Evolutionary conservation across 1,140 invertebrate genomes (phyloP).

Genomic region (Drosophila santomea): DNA sequence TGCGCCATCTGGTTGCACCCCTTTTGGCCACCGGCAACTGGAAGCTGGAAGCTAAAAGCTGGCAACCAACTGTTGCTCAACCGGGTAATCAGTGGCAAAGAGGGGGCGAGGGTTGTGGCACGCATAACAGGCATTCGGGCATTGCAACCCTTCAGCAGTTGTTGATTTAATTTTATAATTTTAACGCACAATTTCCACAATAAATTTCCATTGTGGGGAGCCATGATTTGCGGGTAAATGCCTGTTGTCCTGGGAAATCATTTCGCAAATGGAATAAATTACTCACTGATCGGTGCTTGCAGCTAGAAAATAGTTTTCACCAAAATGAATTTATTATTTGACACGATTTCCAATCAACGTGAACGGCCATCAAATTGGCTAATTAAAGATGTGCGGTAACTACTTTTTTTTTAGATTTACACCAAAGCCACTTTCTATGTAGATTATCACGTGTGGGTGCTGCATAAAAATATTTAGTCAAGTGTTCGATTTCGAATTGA

Average conservation of each 20-base stretch:
- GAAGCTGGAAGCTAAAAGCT: background rate
- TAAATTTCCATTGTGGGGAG: slow-evolving; percentile 16
- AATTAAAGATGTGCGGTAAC: slow-evolving; percentile 1
- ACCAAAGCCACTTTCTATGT: background rate
- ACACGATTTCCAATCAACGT: slow-evolving; percentile 12
- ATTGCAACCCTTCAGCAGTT: slow-evolving; percentile 41
- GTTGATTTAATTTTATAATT: slow-evolving; percentile 76
- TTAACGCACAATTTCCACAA: slow-evolving; percentile 65
- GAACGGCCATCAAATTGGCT: background rate
- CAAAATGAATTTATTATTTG: slow-evolving; percentile 15
- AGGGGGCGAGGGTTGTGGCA: slow-evolving; percentile 1
- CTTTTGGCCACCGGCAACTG: slow-evolving; percentile 19
- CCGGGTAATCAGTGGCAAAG: background rate
- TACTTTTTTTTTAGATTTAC: background rate
- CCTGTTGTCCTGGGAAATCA: slow-evolving; percentile 14
- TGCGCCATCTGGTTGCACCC: slow-evolving; percentile 19
- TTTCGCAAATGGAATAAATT: slow-evolving; percentile 34
- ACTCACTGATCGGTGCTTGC: slow-evolving; percentile 11
- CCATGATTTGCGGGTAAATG: slow-evolving; percentile 29
- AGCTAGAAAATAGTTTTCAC: slow-evolving; percentile 13
- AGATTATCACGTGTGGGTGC: background rate
- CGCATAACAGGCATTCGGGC: background rate
- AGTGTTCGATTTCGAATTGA: slow-evolving; percentile 37
- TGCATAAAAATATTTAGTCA: slow-evolving; percentile 36
- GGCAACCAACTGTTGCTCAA: slow-evolving; percentile 61